phyloP scores from a whole-genome alignment of 2,113 vertebrate genomes.

The Phoxinus phoxinus region DNA sequence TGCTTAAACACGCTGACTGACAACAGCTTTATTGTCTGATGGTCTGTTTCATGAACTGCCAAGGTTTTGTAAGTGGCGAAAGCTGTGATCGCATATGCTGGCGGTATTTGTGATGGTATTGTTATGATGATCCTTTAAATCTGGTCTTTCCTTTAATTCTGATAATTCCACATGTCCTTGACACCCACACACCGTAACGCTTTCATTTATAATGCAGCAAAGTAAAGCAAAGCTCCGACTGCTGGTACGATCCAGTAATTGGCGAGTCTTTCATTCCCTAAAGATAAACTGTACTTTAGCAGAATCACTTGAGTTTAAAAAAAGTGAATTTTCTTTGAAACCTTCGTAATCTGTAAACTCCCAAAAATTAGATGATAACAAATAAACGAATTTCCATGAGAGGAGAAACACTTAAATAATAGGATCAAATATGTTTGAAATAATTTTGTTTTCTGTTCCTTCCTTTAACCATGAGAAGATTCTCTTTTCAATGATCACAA shows the following conservation, averaged over 20 bases:
- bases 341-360: neutral
- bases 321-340: neutral
- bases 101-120: slow-evolving; percentile 3
- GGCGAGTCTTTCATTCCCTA: neutral
- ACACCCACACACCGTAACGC: neutral
- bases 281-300: neutral
- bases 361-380: neutral
- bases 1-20: slow-evolving; percentile 19
- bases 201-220: neutral
- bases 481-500: neutral
- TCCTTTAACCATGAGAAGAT: neutral
- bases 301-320: neutral
- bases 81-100: neutral
- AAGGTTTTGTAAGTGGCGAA: neutral
- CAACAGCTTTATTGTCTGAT: neutral
- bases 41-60: slow-evolving; percentile 19
- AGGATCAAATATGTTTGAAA: neutral
- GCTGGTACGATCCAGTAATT: neutral
- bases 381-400: neutral
- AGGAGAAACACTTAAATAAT: neutral
- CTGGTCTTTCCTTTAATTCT: slow-evolving; percentile 2
- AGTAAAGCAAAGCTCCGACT: neutral
- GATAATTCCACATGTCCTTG: neutral
- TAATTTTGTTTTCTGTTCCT: neutral
- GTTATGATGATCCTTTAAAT: neutral